phyloP scores from a whole-genome alignment of 2,888 invertebrate species.

The Sarcophaga variegata region DNA sequence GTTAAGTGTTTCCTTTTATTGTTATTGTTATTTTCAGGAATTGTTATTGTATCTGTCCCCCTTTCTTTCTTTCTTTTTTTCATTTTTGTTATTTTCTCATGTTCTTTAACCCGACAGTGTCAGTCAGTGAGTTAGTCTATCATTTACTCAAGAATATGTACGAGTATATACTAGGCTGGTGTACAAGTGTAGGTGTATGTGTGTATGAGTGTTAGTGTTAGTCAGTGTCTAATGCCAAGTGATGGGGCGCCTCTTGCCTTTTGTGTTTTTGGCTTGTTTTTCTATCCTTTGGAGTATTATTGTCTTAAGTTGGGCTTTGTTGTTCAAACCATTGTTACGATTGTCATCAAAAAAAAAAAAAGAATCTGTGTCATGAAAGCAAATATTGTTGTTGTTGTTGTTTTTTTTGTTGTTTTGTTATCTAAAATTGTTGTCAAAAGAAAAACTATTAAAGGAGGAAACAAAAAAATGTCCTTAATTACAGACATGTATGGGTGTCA shows the following conservation, averaged over 20 bases:
- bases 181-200: background rate
- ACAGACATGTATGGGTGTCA: no score
- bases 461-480: no score
- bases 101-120: background rate
- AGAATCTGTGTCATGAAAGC: background rate
- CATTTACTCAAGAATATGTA: background rate
- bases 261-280: background rate
- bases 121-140: background rate
- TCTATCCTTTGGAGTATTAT: slow-evolving; percentile 36
- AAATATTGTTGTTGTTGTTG: background rate
- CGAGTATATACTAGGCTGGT: background rate
- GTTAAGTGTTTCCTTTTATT: slow-evolving; percentile 37
- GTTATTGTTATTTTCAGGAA: slow-evolving; percentile 17
- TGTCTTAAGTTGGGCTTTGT: slow-evolving; percentile 32
- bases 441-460: no score
- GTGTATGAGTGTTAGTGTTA: background rate
- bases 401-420: no score
- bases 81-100: background rate
- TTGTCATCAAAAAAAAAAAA: slow-evolving; percentile 10
- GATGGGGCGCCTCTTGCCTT: background rate
- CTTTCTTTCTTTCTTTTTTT: background rate
- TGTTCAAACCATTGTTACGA: slow-evolving; percentile 16
- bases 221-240: slow-evolving; percentile 18
- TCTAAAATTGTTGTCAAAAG: no score
- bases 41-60: slow-evolving; percentile 19